Evolutionary conservation across 2,797 vertebrate species (phyloP).

Genomic region (Melanotaenia trifasciata): DNA sequence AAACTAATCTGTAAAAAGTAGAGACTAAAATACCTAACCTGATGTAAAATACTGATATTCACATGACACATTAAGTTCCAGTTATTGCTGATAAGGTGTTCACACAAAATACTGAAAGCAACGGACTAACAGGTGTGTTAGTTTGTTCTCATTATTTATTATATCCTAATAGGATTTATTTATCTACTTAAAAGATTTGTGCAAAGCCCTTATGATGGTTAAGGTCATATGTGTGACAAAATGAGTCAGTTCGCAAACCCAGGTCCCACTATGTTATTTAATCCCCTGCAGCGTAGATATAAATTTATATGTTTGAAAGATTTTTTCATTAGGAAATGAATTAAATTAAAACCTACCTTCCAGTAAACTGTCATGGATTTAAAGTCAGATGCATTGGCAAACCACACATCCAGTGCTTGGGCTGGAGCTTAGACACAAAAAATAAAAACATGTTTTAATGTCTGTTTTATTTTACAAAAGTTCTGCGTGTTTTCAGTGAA

Average conservation of each 20-base stretch:
- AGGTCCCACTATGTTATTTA: too few species aligned
- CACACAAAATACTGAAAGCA: neutral
- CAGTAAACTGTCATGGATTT: slow-evolving; percentile 84
- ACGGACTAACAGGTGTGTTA: too few species aligned
- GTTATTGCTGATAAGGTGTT: neutral
- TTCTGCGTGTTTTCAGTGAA: neutral
- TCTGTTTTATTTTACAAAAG: neutral
- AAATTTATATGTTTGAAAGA: too few species aligned
- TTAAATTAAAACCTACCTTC: slow-evolving; percentile 84
- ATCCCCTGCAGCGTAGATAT: too few species aligned
- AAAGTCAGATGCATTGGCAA: slow-evolving; percentile 33
- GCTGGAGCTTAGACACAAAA: slow-evolving; percentile 67
- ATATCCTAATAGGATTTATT: too few species aligned
- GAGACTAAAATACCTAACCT: neutral
- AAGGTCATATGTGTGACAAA: too few species aligned
- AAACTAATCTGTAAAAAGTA: neutral
- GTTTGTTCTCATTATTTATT: too few species aligned
- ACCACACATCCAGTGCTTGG: slow-evolving; percentile 86
- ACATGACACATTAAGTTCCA: too few species aligned
- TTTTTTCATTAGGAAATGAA: too few species aligned
- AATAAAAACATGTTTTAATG: neutral
- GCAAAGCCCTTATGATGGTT: too few species aligned
- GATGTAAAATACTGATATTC: neutral
- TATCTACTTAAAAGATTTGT: too few species aligned
- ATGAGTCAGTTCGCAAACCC: too few species aligned